Evolutionary conservation across 2,797 vertebrate genomes (phyloP).

Genomic region (Glyptemys insculpta): DNA sequence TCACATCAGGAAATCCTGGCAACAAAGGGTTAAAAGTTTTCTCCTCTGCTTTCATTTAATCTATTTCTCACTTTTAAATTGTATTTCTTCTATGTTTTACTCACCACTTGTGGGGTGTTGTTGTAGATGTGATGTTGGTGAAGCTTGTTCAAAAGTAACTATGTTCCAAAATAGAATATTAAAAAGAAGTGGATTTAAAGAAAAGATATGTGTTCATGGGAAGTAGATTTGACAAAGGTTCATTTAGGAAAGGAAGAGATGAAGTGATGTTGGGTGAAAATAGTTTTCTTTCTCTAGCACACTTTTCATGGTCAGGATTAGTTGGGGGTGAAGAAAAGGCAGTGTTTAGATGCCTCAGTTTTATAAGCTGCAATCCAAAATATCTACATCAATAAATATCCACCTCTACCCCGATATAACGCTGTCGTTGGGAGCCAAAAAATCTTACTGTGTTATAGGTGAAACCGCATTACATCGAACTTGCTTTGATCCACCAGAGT

Average conservation of each 20-base stretch:
- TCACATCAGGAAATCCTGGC: neutral
- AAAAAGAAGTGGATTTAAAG: neutral
- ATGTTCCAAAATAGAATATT: neutral
- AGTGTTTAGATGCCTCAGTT: neutral
- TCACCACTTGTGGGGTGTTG: neutral
- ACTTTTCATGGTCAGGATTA: fast-evolving
- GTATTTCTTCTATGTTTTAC: neutral
- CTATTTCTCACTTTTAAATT: neutral
- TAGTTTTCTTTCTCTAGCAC: fast-evolving
- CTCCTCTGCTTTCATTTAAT: neutral
- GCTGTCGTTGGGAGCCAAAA: too few relatives aligned
- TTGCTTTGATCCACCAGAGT: too few relatives aligned
- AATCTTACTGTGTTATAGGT: too few relatives aligned
- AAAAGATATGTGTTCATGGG: neutral
- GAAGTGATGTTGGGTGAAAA: neutral
- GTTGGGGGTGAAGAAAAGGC: neutral
- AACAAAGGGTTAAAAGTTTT: neutral
- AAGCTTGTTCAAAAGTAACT: neutral
- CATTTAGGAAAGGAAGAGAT: fast-evolving
- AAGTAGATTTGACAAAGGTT: neutral
- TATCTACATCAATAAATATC: neutral
- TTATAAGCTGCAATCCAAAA: fast-evolving
- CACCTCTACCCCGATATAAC: too few relatives aligned
- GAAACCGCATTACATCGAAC: too few relatives aligned
- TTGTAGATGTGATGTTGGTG: neutral